These are phyloP conservation scores for Xestia ashworthii DNA, from an alignment of 2,888 invertebrate species.

Conservation along the genomic window DNA sequence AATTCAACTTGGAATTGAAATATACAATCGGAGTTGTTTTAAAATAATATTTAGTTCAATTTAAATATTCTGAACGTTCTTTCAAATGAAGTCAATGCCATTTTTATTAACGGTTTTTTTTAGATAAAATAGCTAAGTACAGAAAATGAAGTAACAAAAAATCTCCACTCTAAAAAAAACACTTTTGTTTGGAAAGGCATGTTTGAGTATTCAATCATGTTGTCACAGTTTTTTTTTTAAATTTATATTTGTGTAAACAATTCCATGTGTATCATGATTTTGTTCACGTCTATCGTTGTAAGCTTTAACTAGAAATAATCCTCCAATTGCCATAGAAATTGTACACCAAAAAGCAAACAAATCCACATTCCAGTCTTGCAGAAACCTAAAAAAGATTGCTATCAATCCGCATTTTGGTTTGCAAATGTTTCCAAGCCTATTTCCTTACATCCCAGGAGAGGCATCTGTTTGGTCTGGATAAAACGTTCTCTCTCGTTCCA, in stretches of 20 bases:
- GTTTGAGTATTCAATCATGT: too few relatives aligned
- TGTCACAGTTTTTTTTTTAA: too few relatives aligned
- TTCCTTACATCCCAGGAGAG: constrained; percentile 45
- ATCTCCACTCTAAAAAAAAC: background rate
- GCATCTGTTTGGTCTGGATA: constrained; percentile 35
- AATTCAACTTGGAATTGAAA: constrained; percentile 34
- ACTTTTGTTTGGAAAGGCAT: too few relatives aligned
- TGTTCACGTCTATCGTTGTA: background rate
- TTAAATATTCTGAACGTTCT: background rate
- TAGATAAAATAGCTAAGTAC: background rate
- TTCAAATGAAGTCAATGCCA: background rate
- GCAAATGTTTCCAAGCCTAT: constrained; percentile 33
- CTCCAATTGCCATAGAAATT: background rate
- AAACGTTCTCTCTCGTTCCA: constrained; percentile 20
- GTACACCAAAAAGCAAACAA: constrained; percentile 5
- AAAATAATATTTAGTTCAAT: constrained; percentile 11
- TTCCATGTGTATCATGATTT: background rate
- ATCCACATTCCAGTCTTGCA: background rate
- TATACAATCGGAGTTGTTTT: constrained; percentile 2
- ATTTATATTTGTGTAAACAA: background rate
- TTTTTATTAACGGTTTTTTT: background rate
- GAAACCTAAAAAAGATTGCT: constrained; percentile 30
- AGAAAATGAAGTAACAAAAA: background rate
- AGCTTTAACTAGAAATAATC: background rate
- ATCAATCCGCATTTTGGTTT: constrained; percentile 40